These are phyloP conservation scores for Alectoris magna DNA, from an alignment of 2,797 vertebrate species.

Conservation along the genomic window DNA sequence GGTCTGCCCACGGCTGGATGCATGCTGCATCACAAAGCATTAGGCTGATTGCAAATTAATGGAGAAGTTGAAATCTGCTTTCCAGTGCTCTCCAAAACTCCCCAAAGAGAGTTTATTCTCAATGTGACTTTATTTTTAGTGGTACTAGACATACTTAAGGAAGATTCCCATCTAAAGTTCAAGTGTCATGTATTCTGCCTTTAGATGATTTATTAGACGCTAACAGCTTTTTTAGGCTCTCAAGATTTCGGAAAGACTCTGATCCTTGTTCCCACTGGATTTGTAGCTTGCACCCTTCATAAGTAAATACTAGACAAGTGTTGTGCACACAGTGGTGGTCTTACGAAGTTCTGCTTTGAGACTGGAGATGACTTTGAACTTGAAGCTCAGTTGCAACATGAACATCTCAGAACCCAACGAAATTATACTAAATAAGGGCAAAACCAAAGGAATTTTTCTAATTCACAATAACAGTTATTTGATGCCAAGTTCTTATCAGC, in stretches of 20 bases:
- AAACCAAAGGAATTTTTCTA: background rate
- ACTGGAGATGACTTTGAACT: background rate
- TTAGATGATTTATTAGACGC: background rate
- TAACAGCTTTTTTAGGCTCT: background rate
- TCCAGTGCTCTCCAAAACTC: constrained; percentile 40
- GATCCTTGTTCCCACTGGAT: background rate
- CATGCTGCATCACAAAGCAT: constrained; percentile 64
- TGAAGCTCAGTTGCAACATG: background rate
- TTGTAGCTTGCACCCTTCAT: background rate
- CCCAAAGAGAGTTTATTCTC: constrained; percentile 30
- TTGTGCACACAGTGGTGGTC: background rate
- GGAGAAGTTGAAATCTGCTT: constrained; percentile 46
- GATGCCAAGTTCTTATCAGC: background rate
- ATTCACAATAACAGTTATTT: background rate
- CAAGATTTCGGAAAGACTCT: background rate
- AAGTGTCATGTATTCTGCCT: background rate
- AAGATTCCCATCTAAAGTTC: constrained; percentile 13
- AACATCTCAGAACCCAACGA: background rate
- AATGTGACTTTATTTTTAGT: constrained; percentile 34
- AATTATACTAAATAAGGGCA: background rate
- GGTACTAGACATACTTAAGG: constrained; percentile 10
- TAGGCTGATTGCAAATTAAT: constrained; percentile 64
- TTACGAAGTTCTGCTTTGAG: background rate
- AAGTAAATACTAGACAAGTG: background rate
- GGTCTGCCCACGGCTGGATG: constrained; percentile 57